Conservation (phyloP, 1,140 invertebrate species). For the Mesaphorura yosii region DNA sequence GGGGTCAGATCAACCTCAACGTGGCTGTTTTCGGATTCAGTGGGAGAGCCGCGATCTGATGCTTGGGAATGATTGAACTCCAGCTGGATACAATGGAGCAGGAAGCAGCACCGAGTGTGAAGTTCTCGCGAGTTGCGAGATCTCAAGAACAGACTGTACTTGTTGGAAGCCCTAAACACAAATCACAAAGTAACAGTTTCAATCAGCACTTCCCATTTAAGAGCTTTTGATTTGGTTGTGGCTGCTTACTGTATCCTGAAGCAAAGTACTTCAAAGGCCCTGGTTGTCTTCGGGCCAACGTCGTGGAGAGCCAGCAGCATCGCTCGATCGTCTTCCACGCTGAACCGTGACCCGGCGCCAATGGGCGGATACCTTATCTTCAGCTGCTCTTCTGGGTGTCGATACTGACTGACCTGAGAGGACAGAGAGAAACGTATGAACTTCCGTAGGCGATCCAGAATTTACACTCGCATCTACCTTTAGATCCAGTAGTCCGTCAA, state of each 20-base stretch:
- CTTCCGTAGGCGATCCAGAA: not conserved
- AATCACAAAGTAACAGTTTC: not conserved
- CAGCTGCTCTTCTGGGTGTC: not conserved
- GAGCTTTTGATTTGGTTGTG: no score
- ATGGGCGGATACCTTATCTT: not conserved
- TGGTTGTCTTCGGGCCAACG: not conserved
- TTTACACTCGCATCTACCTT: not conserved
- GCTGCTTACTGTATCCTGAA: not conserved
- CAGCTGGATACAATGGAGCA: conserved; percentile 1
- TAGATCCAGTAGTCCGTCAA: not conserved
- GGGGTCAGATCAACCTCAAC: no score
- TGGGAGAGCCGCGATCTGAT: no score
- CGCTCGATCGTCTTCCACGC: not conserved
- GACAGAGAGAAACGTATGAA: not conserved
- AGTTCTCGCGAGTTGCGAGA: conserved; percentile 5
- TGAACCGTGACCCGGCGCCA: conserved; percentile 1
- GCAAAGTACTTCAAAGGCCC: not conserved
- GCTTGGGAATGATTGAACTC: no score
- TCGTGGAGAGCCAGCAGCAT: not conserved
- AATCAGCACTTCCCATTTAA: not conserved
- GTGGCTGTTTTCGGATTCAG: no score
- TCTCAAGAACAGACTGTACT: conserved; percentile 4
- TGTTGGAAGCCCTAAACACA: not conserved
- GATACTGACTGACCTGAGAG: not conserved
- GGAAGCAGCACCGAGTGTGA: conserved; percentile 6